Percentiles rank a stretch among this genome's conserved stretches.
Conservation (phyloP, 2,797 vertebrate genomes). For the Manis crassicaudata region DNA sequence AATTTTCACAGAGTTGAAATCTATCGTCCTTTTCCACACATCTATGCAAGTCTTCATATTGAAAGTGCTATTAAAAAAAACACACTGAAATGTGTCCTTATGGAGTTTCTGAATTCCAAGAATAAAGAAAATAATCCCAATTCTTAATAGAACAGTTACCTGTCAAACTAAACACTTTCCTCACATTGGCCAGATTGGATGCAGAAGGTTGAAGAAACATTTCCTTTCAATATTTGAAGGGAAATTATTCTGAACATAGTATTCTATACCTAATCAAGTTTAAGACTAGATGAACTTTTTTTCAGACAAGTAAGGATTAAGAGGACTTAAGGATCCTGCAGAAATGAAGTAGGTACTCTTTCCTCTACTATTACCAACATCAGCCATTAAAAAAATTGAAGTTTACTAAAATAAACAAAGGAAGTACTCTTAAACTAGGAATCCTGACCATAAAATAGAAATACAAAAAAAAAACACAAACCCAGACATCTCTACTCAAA, state of each 20-base stretch:
- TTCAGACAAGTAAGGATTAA: background rate
- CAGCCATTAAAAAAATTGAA: background rate
- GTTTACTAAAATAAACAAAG: background rate
- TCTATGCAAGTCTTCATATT: background rate
- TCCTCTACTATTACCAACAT: background rate
- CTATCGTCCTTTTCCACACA: background rate
- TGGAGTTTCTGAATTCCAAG: background rate
- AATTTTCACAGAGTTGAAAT: background rate
- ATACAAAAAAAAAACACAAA: background rate
- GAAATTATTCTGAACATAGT: background rate
- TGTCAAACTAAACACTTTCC: background rate
- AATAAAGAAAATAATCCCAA: background rate
- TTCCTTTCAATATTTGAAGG: conserved; percentile 12
- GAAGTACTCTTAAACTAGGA: background rate
- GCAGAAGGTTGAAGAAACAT: background rate
- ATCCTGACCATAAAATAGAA: background rate
- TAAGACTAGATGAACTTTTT: background rate
- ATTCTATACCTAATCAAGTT: background rate
- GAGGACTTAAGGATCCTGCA: background rate
- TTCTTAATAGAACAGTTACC: background rate
- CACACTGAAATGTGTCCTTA: background rate
- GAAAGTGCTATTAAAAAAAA: background rate
- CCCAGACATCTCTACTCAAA: background rate
- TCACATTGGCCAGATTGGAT: background rate
- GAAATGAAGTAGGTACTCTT: background rate